Percentiles rank a stretch among this genome's conserved stretches.
These are phyloP conservation scores for Onychostruthus taczanowskii DNA, from an alignment of 2,113 vertebrate species.

Conservation along the genomic window DNA sequence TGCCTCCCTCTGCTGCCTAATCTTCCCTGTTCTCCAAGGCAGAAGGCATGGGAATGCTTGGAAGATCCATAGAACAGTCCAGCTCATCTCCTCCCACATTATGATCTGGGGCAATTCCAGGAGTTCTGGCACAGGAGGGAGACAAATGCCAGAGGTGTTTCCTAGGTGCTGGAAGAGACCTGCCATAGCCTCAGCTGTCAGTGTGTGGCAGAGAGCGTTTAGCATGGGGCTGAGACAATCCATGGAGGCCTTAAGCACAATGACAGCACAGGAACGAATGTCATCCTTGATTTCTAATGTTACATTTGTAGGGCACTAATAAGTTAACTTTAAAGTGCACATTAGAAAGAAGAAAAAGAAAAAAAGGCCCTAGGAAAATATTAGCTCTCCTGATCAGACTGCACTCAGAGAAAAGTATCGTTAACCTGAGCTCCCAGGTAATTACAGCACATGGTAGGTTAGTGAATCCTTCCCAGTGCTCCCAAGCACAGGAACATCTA, in stretches of 20 bases:
- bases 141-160: neutral
- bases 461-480: conserved; percentile 31
- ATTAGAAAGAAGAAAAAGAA: neutral
- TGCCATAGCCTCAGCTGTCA: fast-evolving
- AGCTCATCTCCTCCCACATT: neutral
- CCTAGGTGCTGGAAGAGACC: neutral
- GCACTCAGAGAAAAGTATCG: neutral
- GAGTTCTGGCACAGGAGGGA: neutral
- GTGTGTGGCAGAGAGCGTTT: fast-evolving
- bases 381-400: neutral
- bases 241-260: neutral
- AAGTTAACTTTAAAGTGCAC: conserved; percentile 30
- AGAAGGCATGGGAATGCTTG: neutral
- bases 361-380: neutral
- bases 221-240: neutral
- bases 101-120: fast-evolving
- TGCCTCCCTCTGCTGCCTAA: neutral
- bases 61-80: neutral
- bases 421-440: conserved; percentile 58
- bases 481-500: conserved; percentile 59
- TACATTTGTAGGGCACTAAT: neutral
- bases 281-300: neutral
- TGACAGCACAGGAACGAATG: neutral
- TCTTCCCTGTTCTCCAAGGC: neutral
- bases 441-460: conserved; percentile 42